phyloP scores from a whole-genome alignment of 2,113 vertebrate genomes.

The Glaucomys volans region DNA sequence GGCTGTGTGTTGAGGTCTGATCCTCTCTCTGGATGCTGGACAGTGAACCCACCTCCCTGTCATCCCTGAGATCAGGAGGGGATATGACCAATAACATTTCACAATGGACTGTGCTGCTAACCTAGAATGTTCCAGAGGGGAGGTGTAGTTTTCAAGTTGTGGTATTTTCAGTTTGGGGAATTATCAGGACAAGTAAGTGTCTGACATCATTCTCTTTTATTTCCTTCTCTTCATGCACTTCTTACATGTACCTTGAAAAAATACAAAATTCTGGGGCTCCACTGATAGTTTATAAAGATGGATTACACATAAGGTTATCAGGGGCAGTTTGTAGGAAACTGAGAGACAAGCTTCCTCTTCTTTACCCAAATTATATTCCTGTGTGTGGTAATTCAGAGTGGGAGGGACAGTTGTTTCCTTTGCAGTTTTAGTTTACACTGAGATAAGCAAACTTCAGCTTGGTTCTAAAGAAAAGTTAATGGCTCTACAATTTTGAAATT shows the following conservation, averaged over 20 bases:
- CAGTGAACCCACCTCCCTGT: not conserved
- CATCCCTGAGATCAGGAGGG: accelerated
- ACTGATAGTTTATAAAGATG: not conserved
- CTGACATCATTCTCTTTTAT: conserved; percentile 5
- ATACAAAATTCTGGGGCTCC: not conserved
- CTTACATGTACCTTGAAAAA: not conserved
- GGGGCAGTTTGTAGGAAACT: not conserved
- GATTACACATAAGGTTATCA: not conserved
- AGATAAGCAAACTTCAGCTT: not conserved
- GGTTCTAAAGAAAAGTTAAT: not conserved
- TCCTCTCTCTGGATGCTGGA: not conserved
- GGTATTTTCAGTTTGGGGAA: not conserved
- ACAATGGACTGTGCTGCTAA: not conserved
- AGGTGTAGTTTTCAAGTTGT: not conserved
- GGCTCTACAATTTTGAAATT: not conserved
- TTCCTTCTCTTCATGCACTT: not conserved
- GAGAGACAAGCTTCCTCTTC: not conserved
- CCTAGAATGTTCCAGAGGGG: not conserved
- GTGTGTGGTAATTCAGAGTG: not conserved
- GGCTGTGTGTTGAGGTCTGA: accelerated
- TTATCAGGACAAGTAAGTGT: not conserved
- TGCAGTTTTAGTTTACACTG: not conserved
- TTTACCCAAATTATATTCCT: not conserved
- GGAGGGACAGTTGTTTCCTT: not conserved
- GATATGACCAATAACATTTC: no score